A percentile compares a stretch with the other conserved stretches of the same genome.
phyloP scores from a whole-genome alignment of 2,113 vertebrate species.

The Etheostoma cragini region DNA sequence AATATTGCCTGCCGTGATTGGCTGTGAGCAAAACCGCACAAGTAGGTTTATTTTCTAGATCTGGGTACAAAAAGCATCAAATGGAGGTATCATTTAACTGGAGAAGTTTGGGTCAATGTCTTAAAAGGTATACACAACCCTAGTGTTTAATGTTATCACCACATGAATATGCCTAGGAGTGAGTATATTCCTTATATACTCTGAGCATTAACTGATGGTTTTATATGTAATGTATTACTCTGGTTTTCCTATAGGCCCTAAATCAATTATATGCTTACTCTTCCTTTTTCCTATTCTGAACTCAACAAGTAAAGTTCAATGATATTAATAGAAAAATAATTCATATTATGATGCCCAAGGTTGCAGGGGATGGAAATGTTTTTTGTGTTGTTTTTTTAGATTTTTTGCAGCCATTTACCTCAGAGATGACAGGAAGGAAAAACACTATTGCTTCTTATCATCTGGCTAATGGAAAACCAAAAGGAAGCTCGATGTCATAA shows the following conservation, averaged over 20 bases:
- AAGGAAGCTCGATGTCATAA: slow-evolving; percentile 14
- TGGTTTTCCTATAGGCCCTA: neutral
- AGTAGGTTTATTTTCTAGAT: too few relatives aligned
- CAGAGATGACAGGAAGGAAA: slow-evolving; percentile 7
- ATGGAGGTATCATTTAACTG: too few relatives aligned
- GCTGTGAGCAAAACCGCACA: too few relatives aligned
- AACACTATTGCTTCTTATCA: slow-evolving; percentile 11
- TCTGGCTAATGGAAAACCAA: slow-evolving; percentile 39
- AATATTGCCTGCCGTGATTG: too few relatives aligned
- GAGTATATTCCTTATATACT: neutral
- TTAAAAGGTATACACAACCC: too few relatives aligned
- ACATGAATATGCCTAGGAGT: neutral
- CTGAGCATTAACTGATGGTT: neutral
- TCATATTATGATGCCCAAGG: neutral
- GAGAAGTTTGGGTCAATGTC: too few relatives aligned
- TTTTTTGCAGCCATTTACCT: slow-evolving; percentile 5
- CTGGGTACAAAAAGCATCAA: too few relatives aligned
- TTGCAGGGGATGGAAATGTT: slow-evolving; percentile 15
- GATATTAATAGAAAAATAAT: neutral
- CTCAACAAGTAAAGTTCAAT: slow-evolving; percentile 7
- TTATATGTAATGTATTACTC: neutral
- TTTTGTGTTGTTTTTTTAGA: neutral
- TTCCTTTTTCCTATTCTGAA: neutral
- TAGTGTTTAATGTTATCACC: neutral
- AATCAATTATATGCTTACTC: neutral